Base-by-base conservation (phyloP, 2,113 vertebrate genomes). In the Chamaetylas fuelleborni region DNA sequence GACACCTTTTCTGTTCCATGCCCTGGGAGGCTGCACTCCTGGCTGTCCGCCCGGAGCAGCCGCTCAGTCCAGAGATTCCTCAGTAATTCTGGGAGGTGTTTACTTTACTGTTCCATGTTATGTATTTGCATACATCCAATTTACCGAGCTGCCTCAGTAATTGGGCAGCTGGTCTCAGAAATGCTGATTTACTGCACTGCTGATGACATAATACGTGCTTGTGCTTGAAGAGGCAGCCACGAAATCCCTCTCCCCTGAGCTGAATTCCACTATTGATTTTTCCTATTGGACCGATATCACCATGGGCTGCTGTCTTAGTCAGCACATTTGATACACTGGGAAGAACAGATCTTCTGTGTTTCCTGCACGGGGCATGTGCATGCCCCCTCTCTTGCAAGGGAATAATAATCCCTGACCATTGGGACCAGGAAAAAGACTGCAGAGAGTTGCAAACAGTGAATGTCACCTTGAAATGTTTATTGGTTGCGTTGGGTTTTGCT, bases 81-180 rank as follows among this genome's bases (percentile, higher is more conserved):
- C 76, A 71, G 42, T 64, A 86, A 78, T 83, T 86, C 54, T 33
- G 65, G 67, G 84, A 81, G 92, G 61, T 96, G 93, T 95, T 95
- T 91, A 33, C 67, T 95, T 93, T 94, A 66, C 88, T 80, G 24
- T 70, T 74, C 92, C 24, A 15, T 28, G 29, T 85, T 83, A 61
- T 72, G 33, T 93, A 88, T 95, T 95, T 95, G 82, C 91, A 94
- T 88, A 92, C 90, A 94, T 90, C 76, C 72, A 92, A 92, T 95
- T 94, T 96, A 70, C 80, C 2, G 33, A 93, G 78, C 92, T 62
- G 92, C 88, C 86, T 96, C 3, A 1, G 79, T 94, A 96, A 95
- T 92, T 92, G 95, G 95, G 94, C 92, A 90, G 90, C 96, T 92
- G 91, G 86, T 92, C 92, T 86, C 82, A 88, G 86, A 95, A 93